phyloP scores from a whole-genome alignment of 2,113 vertebrate species.

The Ariopsis seemanni region DNA sequence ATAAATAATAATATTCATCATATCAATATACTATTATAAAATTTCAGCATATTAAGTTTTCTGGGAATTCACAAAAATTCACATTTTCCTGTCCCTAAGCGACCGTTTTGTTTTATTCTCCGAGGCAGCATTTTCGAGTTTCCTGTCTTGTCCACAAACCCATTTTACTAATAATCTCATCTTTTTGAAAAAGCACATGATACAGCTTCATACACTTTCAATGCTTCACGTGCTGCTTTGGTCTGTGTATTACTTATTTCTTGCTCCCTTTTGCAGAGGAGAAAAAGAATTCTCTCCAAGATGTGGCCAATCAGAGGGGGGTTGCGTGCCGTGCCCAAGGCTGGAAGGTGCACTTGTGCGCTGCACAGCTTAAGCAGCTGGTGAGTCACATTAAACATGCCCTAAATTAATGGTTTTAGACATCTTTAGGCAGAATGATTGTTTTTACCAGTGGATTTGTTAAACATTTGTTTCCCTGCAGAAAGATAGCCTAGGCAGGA shows the following conservation, averaged over 20 bases:
- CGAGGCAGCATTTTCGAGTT: background rate
- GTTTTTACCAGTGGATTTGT: background rate
- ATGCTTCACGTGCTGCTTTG: background rate
- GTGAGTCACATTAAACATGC: conserved; percentile 73
- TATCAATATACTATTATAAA: background rate
- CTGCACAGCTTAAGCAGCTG: conserved; percentile 92
- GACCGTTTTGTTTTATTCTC: background rate
- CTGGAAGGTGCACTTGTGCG: conserved; percentile 98
- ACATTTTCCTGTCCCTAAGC: background rate
- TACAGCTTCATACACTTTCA: background rate
- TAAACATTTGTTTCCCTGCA: background rate
- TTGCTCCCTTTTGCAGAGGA: conserved; percentile 77
- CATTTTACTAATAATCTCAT: background rate
- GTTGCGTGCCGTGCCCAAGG: conserved; percentile 95
- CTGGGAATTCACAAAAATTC: background rate
- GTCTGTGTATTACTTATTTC: background rate
- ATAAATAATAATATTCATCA: background rate
- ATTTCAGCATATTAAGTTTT: background rate
- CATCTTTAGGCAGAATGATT: background rate
- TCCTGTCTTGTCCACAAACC: background rate
- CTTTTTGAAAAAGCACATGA: background rate
- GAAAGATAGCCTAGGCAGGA: background rate
- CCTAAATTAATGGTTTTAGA: background rate
- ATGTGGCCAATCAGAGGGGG: conserved; percentile 95
- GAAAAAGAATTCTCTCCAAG: conserved; percentile 93